Conservation (phyloP, 2,888 invertebrate species). For the Hedya salicella region DNA sequence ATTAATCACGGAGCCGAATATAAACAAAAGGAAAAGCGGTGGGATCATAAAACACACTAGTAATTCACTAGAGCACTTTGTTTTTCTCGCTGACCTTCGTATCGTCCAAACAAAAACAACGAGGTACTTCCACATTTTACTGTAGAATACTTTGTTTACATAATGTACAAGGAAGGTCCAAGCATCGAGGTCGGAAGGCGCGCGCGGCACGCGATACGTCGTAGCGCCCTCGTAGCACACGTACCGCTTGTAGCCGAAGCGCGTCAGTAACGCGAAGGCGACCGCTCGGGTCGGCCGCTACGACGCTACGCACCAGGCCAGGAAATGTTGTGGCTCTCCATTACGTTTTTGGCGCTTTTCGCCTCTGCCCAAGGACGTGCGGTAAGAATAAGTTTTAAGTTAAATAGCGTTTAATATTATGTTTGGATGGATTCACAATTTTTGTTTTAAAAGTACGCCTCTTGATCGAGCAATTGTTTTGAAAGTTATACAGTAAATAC, state of each 20-base stretch:
- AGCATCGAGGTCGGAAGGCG: slow-evolving; percentile 50
- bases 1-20: not conserved
- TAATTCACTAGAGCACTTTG: slow-evolving; percentile 31
- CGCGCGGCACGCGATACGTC: slow-evolving; percentile 52
- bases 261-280: slow-evolving; percentile 80
- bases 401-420: slow-evolving; percentile 31
- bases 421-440: not conserved
- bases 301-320: slow-evolving; percentile 57
- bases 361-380: slow-evolving; percentile 80
- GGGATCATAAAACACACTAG: slow-evolving; percentile 14
- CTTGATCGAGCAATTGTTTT: not conserved
- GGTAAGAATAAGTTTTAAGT: slow-evolving; percentile 68
- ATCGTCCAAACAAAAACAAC: slow-evolving; percentile 40
- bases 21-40: slow-evolving; percentile 8
- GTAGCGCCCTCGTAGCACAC: slow-evolving; percentile 46
- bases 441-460: not conserved
- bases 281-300: slow-evolving; percentile 66
- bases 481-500: not conserved
- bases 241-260: slow-evolving; percentile 52
- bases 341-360: slow-evolving; percentile 73
- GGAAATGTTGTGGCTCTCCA: slow-evolving; percentile 74
- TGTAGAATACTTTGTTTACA: slow-evolving; percentile 78
- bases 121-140: slow-evolving; percentile 65
- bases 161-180: slow-evolving; percentile 66
- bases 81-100: slow-evolving; percentile 34